Evolutionary conservation across 2,797 vertebrate species (phyloP), one percentile per base, ranked within the genome.

Genomic region (Darevskia mixta): DNA sequence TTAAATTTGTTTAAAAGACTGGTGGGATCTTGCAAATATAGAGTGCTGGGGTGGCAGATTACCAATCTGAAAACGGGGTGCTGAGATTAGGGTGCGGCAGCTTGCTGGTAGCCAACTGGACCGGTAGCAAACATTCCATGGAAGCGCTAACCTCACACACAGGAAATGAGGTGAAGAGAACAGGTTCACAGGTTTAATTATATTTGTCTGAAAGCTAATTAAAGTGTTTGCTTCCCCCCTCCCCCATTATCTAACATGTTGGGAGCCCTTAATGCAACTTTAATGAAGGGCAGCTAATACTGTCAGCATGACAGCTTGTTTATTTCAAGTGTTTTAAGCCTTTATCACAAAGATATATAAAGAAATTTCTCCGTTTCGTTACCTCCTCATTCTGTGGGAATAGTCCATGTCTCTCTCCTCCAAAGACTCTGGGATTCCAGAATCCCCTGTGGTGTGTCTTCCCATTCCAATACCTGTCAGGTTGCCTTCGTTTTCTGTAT

Each of bases 321-420:
- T 64, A 64, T 64, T 64, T 64, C 17, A 64, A 23, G 20, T 23
- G 6, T 64, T 64, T 23, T 64, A 1, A 64, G 17, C 61, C 61
- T 64, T 64, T 64, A 64, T 64, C 61, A 64, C 17, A 64, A 64
- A 61, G 18, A 61, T 61, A 61, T 18, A 23, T 61, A 7, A 23
- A 64, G 5, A 64, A 23, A 64, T 7, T 86, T 84, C 73, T 43
- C 58, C 82, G 90, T 49, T 69, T 86, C 7, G 92, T 95, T 96
- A 98, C 98, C 98, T 96, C 91, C 94, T 91, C 0, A 85, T 87
- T 55, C 94, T 94, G 83, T 73, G 76, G 58, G 91, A 94, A 91
- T 94, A 91, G 87, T 95, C 94, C 89, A 93, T 93, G 41, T 96
- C 95, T 91, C 92, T 93, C 49, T 96, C 96, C 83, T 96, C 96